These are phyloP conservation scores for Beroe forskalii DNA, from an alignment of 37 sponge, comb jelly and placozoan genomes.

Conservation along the genomic window DNA sequence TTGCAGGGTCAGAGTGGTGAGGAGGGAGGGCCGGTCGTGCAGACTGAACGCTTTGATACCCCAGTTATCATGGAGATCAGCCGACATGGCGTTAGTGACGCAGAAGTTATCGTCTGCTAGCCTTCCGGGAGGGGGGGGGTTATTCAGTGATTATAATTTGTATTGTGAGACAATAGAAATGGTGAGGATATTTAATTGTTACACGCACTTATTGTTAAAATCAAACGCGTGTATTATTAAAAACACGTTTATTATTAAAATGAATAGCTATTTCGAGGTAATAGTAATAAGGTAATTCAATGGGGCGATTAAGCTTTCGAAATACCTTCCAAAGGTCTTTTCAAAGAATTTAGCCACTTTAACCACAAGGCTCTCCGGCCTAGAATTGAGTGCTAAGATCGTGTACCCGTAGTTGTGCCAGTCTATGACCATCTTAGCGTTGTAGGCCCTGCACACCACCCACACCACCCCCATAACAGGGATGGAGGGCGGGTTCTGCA, in stretches of 20 bases:
- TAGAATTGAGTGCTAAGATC: slow-evolving; percentile 77
- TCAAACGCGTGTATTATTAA: background rate
- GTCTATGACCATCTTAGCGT: slow-evolving; percentile 85
- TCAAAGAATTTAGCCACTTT: slow-evolving; percentile 69
- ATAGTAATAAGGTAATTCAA: too few species aligned
- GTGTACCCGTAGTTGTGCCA: slow-evolving; percentile 99
- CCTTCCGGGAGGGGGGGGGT: too few species aligned
- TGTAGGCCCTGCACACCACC: slow-evolving; percentile 70
- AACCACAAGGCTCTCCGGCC: slow-evolving; percentile 73
- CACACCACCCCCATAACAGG: slow-evolving; percentile 80
- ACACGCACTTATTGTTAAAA: background rate
- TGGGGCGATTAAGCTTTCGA: too few species aligned
- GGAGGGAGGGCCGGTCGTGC: slow-evolving; percentile 24
- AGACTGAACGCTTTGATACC: slow-evolving; percentile 60
- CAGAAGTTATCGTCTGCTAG: slow-evolving; percentile 78
- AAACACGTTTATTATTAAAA: too few species aligned
- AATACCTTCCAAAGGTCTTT: slow-evolving; percentile 21
- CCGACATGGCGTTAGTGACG: slow-evolving; percentile 96
- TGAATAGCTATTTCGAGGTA: too few species aligned
- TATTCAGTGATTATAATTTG: too few species aligned
- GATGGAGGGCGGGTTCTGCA: slow-evolving; percentile 93
- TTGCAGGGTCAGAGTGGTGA: background rate
- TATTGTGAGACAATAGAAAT: too few species aligned
- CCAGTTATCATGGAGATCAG: slow-evolving; percentile 76
- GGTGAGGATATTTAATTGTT: too few species aligned